Base-by-base conservation (phyloP, 2,888 invertebrate genomes). In the Amblyjoppa fuscipennis region DNA sequence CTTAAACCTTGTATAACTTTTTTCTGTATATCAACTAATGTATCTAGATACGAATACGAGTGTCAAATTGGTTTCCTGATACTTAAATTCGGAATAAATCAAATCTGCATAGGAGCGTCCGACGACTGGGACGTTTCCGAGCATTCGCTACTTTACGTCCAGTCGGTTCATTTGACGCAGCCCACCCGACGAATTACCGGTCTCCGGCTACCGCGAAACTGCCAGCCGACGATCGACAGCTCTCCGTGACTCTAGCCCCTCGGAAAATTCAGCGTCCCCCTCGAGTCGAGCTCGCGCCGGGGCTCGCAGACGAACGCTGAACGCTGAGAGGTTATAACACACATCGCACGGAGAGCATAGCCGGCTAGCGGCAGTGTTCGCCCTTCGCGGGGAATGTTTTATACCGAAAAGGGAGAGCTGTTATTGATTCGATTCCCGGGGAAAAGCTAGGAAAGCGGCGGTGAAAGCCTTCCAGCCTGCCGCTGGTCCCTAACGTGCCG, bases 351-450 rank as follows among this genome's bases (percentile, higher is more conserved):
- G 59, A 34, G 28, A n/a, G 28, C 56, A 28, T 13, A 59, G 45
- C 61, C 51, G 49, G 49, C 41, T 45, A 45, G 3, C 82, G 13
- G 75, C 20, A 53, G 45, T 56, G 34, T 74, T 81, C 80, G 79
- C 88, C 89, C 87, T 81, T 89, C 69, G 88, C 83, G 45, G 70
- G 51, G 86, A 89, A 87, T 91, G 89, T 91, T 91, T 92, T 89
- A 89, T 89, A 88, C 89, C 83, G 89, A 91, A 83, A 92, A 88
- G 91, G 90, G 91, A 91, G 91, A 59, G 59, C 92, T 92, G 91
- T 92, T 93, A 93, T 93, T 93, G 93, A 93, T 93, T 93, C 91
- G 92, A 92, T 93, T 92, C 92, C 90, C 92, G 90, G 92, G 92
- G 92, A 93, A 93, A 92, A 92, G 90, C 88, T 89, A 90, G 90